These are phyloP conservation scores for Nebria ingens DNA, from an alignment of 1,140 invertebrate genomes.

Conservation along the genomic window DNA sequence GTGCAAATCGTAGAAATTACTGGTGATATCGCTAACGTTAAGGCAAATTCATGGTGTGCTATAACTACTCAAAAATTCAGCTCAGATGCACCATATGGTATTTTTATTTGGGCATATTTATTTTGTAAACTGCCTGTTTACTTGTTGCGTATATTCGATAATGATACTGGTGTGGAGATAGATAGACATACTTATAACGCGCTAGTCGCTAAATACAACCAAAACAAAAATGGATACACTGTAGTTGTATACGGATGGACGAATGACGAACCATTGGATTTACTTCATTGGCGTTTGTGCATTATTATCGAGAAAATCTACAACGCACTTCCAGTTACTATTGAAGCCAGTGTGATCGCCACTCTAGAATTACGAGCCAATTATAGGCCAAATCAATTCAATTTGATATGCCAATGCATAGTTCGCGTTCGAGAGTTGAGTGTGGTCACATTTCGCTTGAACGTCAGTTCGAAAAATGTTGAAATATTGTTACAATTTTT, in stretches of 20 bases:
- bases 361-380: constrained; percentile 10
- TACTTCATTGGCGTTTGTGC: constrained; percentile 26
- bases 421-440: constrained; percentile 9
- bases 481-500: constrained; percentile 16
- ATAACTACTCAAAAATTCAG: constrained; percentile 19
- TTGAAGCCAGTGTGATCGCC: constrained; percentile 8
- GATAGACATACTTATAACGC: constrained; percentile 22
- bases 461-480: constrained; percentile 16
- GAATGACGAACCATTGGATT: constrained; percentile 12
- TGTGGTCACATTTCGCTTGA: constrained; percentile 21
- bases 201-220: constrained; percentile 19
- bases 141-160: constrained; percentile 29
- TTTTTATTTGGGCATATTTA: constrained; percentile 23
- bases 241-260: constrained; percentile 30
- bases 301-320: constrained; percentile 23
- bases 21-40: not conserved
- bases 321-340: not conserved
- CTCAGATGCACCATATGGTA: constrained; percentile 15
- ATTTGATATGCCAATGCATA: constrained; percentile 21
- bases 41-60: constrained; percentile 16
- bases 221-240: constrained; percentile 28
- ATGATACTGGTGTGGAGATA: constrained; percentile 28
- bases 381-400: constrained; percentile 24
- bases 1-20: constrained; percentile 12
- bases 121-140: constrained; percentile 24